These are phyloP conservation scores for Callitettix versicolor DNA, from an alignment of 1,140 invertebrate genomes.

Conservation along the genomic window DNA sequence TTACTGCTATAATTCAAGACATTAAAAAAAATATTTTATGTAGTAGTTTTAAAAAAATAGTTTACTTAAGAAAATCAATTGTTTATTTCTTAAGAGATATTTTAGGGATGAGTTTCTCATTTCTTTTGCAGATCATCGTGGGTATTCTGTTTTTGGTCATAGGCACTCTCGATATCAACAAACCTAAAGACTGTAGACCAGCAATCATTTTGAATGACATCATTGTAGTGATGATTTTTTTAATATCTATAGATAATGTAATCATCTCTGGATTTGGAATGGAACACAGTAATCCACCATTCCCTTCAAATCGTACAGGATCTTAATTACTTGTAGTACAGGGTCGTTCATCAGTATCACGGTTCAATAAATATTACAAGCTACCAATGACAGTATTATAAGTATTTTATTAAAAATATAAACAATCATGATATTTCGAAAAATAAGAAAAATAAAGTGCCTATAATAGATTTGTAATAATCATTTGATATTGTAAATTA, in stretches of 20 bases:
- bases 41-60: too few relatives aligned
- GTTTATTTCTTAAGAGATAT: too few relatives aligned
- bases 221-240: constrained; percentile 64
- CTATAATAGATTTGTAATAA: neutral
- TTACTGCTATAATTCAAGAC: too few relatives aligned
- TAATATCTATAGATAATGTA: constrained; percentile 67
- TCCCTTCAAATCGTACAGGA: constrained; percentile 23
- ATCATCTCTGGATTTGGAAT: constrained; percentile 73
- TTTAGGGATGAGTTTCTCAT: too few relatives aligned
- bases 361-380: neutral
- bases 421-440: constrained; percentile 1
- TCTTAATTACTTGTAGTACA: constrained; percentile 5
- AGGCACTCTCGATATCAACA: constrained; percentile 68
- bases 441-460: neutral
- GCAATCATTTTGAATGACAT: constrained; percentile 67
- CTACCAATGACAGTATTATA: neutral
- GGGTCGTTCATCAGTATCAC: neutral
- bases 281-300: constrained; percentile 54
- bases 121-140: constrained; percentile 49
- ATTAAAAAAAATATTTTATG: too few relatives aligned
- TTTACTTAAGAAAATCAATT: too few relatives aligned
- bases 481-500: neutral
- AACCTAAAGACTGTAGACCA: constrained; percentile 51
- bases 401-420: neutral
- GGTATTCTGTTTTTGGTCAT: constrained; percentile 68